Evolutionary conservation across 2,797 vertebrate species (phyloP), one percentile per base, ranked within the genome.

Genomic region (Chaetodon trifasciatus): DNA sequence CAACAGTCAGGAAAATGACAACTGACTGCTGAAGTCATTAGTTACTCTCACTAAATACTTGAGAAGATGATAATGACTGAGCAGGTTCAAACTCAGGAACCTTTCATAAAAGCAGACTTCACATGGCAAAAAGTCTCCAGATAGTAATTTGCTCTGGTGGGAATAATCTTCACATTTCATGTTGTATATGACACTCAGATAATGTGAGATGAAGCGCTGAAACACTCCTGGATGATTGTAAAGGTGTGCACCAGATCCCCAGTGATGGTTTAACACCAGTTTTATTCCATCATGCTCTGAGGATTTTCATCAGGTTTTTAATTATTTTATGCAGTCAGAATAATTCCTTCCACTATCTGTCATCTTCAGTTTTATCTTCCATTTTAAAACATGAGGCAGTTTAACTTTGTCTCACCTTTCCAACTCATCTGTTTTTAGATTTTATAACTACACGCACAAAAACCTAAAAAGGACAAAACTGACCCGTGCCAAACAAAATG

Each of bases 401-500:
- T 52, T 37, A 12, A 10, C 7, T 10, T 47, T 52, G 8, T 71
- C 16, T 28, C 10, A 23, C 10, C 0, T 28, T 15, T 5, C n/a
- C 17, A 56, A 47, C 28, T 35, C 32, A 8, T 39, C 28, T 47
- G 13, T 56, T 5, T 13, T 37, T 32, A 55, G 3, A 6, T 16
- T 17, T 23, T 11, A 62, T 49, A 35, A 69, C 0, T 11, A 10
- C 1, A 13, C 6, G 5, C 6, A 42, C 37, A 40, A 28, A 76
- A 53, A n/a, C 0, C 0, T 23, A 7, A 11, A 80, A 24, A 23
- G 0, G 7, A 1, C 1, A 12, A 53, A 44, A 79, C 89, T 3
- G 28, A 94, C 96, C 94, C 88, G 96, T 95, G 68, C 96, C 96
- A 75, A 98, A 97, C 55, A 89, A 91, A 67, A 97, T 12, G 4